phyloP scores from a whole-genome alignment of 2,888 invertebrate species.

The Mimachlamys varia region DNA sequence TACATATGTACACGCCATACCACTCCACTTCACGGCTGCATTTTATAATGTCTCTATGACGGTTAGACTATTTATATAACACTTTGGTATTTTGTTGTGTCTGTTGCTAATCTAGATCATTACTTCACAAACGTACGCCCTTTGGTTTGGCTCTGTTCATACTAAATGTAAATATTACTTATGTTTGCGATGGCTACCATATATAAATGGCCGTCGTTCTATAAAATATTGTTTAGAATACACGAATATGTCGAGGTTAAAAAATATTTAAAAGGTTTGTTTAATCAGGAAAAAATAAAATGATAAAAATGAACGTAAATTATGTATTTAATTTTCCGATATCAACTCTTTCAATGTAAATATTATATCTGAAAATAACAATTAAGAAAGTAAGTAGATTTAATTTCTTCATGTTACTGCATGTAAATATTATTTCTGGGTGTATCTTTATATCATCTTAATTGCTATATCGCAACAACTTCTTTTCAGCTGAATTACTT shows the following conservation, averaged over 20 bases:
- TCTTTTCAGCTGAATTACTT: background rate
- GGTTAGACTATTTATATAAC: slow-evolving; percentile 28
- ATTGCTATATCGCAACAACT: background rate
- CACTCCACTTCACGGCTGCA: slow-evolving; percentile 21
- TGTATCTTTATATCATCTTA: background rate
- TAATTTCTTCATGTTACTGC: background rate
- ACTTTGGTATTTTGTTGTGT: slow-evolving; percentile 23
- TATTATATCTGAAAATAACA: too few species aligned
- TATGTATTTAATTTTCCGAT: too few species aligned
- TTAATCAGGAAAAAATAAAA: background rate
- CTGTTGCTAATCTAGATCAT: slow-evolving; percentile 26
- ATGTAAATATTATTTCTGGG: background rate
- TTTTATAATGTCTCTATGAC: slow-evolving; percentile 11
- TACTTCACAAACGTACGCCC: background rate
- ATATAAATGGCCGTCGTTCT: background rate
- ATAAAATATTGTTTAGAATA: background rate
- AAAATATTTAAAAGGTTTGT: background rate
- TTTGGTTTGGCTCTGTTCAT: background rate
- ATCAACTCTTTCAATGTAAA: too few species aligned
- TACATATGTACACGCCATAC: background rate
- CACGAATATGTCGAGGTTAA: background rate
- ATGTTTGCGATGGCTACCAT: background rate
- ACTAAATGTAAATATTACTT: background rate
- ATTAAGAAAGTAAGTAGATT: too few species aligned
- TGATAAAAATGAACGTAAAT: background rate